Conservation (phyloP, 2,888 invertebrate species). For the Frankliniella fusca region DNA sequence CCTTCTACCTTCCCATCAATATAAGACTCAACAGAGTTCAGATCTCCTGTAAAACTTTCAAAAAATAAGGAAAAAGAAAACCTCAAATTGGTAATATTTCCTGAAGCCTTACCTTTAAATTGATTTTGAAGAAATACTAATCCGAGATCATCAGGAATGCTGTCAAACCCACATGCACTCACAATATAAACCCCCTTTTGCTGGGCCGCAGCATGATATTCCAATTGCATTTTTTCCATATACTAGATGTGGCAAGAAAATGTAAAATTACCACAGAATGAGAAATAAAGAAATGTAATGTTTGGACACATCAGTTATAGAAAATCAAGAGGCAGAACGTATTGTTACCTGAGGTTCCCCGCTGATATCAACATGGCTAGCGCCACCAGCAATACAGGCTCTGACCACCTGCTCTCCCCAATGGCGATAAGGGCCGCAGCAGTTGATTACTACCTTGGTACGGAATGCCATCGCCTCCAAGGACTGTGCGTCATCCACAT, state of each 20-base stretch:
- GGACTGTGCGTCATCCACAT: constrained; percentile 68
- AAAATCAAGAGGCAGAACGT: constrained; percentile 29
- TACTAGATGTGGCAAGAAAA: constrained; percentile 54
- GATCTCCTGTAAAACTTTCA: constrained; percentile 55
- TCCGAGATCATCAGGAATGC: constrained; percentile 86
- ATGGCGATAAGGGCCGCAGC: constrained; percentile 85
- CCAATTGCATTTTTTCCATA: constrained; percentile 78
- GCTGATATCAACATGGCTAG: constrained; percentile 88
- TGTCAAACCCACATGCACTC: constrained; percentile 91
- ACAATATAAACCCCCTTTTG: constrained; percentile 80
- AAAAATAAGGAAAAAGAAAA: constrained; percentile 28
- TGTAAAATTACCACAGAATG: background rate
- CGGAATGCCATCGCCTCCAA: constrained; percentile 74
- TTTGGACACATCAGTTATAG: constrained; percentile 6
- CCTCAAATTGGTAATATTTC: too few relatives aligned
- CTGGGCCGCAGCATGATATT: constrained; percentile 69
- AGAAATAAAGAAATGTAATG: background rate
- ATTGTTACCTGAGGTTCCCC: constrained; percentile 75
- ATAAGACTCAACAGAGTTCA: constrained; percentile 76
- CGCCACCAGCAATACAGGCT: constrained; percentile 74
- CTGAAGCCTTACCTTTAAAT: constrained; percentile 59
- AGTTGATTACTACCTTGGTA: constrained; percentile 79
- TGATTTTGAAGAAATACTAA: constrained; percentile 70
- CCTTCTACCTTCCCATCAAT: constrained; percentile 46
- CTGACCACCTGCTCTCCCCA: constrained; percentile 86